Evolutionary conservation across 2,113 vertebrate species (phyloP), one percentile per base, ranked within the genome.

Genomic region (Corythornis vintsioides): DNA sequence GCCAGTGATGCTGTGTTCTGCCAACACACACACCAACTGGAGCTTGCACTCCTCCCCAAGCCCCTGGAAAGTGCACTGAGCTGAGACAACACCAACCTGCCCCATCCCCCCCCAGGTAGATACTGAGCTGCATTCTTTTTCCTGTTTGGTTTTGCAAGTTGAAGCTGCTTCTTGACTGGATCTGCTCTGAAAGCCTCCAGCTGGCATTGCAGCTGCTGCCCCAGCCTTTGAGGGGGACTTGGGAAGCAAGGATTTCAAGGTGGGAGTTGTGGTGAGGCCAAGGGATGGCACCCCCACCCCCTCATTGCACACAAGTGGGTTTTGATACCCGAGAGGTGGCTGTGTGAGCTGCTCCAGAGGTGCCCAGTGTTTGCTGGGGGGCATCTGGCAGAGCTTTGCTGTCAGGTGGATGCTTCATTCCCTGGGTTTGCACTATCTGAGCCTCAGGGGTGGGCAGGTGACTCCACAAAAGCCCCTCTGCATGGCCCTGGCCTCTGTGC

Each of bases 11-110:
- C 89, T 85, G 83, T 26, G 67, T 96, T 96, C 93, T 90, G 93
- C 90, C 92, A 96, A 90, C 93, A 87, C 73, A 84, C 69, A 94
- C 70, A 94, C 88, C 95, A 95, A 25, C 91, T 76, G 88, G 76
- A 92, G 80, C 92, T 95, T 96, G 94, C 93, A 90, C 63, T 94
- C 83, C 85, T 93, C 85, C 93, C 95, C 93, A 86, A 70, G 94
- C 83, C 74, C 73, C 95, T 86, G 89, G 69, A 93, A 92, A 96
- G 94, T 94, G 95, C 96, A 97, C 92, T 92, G 89, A 94, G 73
- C 85, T 95, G 72, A 94, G 79, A 95, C 89, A 76, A 89, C 80
- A 93, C 77, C 92, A 86, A 88, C 43, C 90, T 94, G 75, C 48
- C 95, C 87, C 73, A 67, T 93, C 38, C 71, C 52, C 38, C 71